Conservation (phyloP, 2,113 vertebrate genomes). For the Chlamydotis undulata region DNA sequence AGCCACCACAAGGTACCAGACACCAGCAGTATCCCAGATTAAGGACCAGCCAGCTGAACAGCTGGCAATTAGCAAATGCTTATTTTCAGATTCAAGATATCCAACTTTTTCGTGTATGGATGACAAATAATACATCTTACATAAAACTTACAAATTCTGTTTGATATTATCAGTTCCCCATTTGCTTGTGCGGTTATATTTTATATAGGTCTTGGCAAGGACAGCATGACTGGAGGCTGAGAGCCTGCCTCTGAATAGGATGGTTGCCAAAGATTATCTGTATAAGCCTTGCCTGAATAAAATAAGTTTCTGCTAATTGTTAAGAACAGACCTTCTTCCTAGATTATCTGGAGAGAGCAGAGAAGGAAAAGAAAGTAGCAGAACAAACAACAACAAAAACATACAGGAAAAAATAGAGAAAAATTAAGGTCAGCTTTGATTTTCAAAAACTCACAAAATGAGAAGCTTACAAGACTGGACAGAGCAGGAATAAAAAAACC, state of each 20-base stretch:
- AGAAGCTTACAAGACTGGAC: neutral
- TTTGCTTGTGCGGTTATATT: constrained; percentile 9
- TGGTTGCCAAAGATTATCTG: neutral
- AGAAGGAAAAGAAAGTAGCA: neutral
- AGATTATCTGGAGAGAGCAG: neutral
- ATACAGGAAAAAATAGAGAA: neutral
- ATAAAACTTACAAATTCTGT: neutral
- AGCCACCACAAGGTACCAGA: neutral
- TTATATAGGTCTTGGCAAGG: neutral
- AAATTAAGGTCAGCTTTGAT: neutral
- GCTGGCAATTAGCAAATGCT: neutral
- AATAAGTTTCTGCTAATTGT: neutral
- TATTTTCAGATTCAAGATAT: neutral
- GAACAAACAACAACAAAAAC: neutral
- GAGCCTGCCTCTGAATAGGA: neutral
- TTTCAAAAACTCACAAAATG: neutral
- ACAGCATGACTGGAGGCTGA: neutral
- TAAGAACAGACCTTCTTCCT: neutral
- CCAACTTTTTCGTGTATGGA: neutral
- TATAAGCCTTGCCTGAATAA: neutral
- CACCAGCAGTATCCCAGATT: neutral
- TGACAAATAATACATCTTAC: neutral
- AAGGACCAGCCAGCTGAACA: neutral
- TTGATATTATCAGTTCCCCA: neutral
- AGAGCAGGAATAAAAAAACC: neutral